Base-by-base conservation (phyloP, 2,888 invertebrate species). In the Cynaeus angustus region DNA sequence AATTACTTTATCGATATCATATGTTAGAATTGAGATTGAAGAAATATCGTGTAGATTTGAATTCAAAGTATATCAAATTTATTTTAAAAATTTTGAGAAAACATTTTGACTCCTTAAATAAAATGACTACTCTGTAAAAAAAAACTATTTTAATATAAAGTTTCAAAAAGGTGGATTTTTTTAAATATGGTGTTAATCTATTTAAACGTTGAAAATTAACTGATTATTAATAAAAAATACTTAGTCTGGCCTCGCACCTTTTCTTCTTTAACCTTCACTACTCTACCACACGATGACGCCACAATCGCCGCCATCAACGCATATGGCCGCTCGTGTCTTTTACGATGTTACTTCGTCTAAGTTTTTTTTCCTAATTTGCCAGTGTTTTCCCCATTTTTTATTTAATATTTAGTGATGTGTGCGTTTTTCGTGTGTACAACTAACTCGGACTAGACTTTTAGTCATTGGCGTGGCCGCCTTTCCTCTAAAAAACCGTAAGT, bases 321-420 rank as follows among this genome's bases (percentile, higher is more conserved):
- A 70, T 66, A 70, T 70, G 70, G 70, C 70, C 59, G 70, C 66
- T 43, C n/a, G 59, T 61, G 59, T 64, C 56, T 59, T 43, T 26
- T 14, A 46, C 41, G 28, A 69, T 61, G 66, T 70, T 59, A 66
- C 38, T 37, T 59, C 28, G 59, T 37, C 6, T 16, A 28, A 10
- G 16, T 41, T 70, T 70, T 62, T n/a, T 68, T 66, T 56, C 13
- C 26, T 55, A 33, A 48, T 70, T 66, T 70, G 37, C 13, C 14
- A 28, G 7, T 33, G 30, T 38, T 53, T 52, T 13, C 10, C 12
- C 9, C n/a, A 16, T 9, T 66, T 61, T 70, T 66, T 46, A 28
- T 37, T 16, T 13, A 9, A n/a, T 38, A 43, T 28, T 46, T 50
- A 9, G 55, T 21, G 38, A 66, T 66, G 46, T 59, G 37, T 21